Evolutionary conservation across 2,888 invertebrate genomes (phyloP).

Genomic region (Dryobota labecula): DNA sequence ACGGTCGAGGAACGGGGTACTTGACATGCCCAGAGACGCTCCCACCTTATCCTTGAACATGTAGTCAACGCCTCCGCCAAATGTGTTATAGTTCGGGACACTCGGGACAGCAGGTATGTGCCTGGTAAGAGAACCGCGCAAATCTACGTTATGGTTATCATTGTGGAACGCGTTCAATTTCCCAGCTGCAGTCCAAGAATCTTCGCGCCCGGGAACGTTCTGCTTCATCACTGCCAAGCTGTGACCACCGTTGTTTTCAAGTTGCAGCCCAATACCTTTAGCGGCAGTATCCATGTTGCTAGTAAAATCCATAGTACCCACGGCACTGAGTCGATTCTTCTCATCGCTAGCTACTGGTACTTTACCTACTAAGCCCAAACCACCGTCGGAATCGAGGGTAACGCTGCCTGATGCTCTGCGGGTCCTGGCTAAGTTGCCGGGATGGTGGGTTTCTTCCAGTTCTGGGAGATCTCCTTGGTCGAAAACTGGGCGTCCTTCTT

Average conservation of each 20-base stretch:
- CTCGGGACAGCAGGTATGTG: slow-evolving; percentile 46
- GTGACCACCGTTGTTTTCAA: slow-evolving; percentile 46
- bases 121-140: slow-evolving; percentile 47
- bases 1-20: slow-evolving; percentile 61
- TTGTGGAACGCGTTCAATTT: slow-evolving; percentile 42
- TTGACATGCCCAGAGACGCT: slow-evolving; percentile 52
- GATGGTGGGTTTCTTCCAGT: slow-evolving; percentile 8
- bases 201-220: slow-evolving; percentile 26
- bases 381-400: slow-evolving; percentile 47
- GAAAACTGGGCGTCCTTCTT: slow-evolving; percentile 19
- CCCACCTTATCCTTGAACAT: slow-evolving; percentile 46
- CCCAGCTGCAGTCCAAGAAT: slow-evolving; percentile 31
- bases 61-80: slow-evolving; percentile 59
- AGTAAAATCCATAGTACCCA: slow-evolving; percentile 30
- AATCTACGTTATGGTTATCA: slow-evolving; percentile 37
- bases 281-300: slow-evolving; percentile 25
- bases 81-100: slow-evolving; percentile 53
- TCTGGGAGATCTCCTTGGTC: not conserved
- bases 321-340: slow-evolving; percentile 43
- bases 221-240: slow-evolving; percentile 34
- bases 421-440: slow-evolving; percentile 16
- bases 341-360: slow-evolving; percentile 37
- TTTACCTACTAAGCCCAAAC: slow-evolving; percentile 21
- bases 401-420: slow-evolving; percentile 48
- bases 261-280: slow-evolving; percentile 38